Evolutionary conservation across 1,140 invertebrate genomes (phyloP), one percentile per base, ranked within the genome.

Genomic region (Agrilus planipennis): DNA sequence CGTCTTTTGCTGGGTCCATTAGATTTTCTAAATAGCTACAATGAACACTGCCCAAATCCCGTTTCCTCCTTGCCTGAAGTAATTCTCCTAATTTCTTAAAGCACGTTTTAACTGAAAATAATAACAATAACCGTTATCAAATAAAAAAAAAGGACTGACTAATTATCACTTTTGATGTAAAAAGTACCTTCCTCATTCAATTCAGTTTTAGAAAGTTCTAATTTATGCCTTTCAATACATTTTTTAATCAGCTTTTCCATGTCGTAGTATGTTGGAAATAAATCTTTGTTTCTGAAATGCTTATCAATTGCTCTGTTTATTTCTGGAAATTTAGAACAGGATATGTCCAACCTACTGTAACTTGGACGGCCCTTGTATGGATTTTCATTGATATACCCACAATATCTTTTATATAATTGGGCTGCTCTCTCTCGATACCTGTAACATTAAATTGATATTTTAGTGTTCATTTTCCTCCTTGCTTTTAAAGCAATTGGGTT

Each of bases 201-300:
- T 38, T 60, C 56, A 12, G 52, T 53, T 28, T 49, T 54, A 14
- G 52, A 54, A 15, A 75, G 45, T 2, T 54, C 42, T 18, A 75
- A 49, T 22, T 65, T 55, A 28, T 68, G 47, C 3, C 60, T 51
- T 25, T 51, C 52, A 36, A 61, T 70, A 29, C 67, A 66, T 23
- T 61, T 62, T 14, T 52, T 49, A 15, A 76, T 55, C 28, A 64
- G 63, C 7, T 67, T 57, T 11, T 71, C 49, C 16, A 77, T 64
- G 50, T 76, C 73, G n/a, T 53, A 50, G 51, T 71, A 76, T 47
- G 73, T 72, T 1, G 75, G 75, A 49, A 75, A 73, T 19, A 49
- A 46, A 41, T 56, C 39, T 58, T 67, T 55, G 40, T 61, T 58
- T 52, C 64, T 55, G 22, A 64, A 57, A 62, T 70, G 65, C 43